Evolutionary conservation across 1,140 invertebrate species (phyloP).

Genomic region (Thaumetopoea pityocampa): DNA sequence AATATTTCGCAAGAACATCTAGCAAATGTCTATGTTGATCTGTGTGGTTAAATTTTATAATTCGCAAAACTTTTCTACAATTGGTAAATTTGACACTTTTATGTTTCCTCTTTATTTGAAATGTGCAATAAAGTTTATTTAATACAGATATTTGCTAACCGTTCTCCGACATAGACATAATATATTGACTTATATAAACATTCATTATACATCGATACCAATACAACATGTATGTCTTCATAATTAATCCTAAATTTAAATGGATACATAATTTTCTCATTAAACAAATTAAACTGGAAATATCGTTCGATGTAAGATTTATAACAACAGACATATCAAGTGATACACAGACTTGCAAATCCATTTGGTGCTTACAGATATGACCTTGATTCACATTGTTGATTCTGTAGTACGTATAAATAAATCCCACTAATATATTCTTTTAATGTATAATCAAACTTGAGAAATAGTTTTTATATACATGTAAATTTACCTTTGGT

Average conservation of each 20-base stretch:
- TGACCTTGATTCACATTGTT: not conserved
- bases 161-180: too few species aligned
- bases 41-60: too few species aligned
- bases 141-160: constrained; percentile 1
- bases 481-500: too few species aligned
- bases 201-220: constrained; percentile 32
- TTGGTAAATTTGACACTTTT: not conserved
- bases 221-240: constrained; percentile 47
- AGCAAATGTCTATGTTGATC: not conserved
- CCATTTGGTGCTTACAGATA: not conserved
- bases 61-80: too few species aligned
- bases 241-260: constrained; percentile 25
- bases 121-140: too few species aligned
- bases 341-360: constrained; percentile 9
- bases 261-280: constrained; percentile 4
- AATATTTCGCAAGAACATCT: constrained; percentile 9
- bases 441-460: too few species aligned
- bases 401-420: too few species aligned
- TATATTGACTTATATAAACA: constrained; percentile 37
- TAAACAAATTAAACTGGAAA: not conserved
- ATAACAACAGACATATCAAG: not conserved
- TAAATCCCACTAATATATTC: too few species aligned
- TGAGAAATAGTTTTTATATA: too few species aligned
- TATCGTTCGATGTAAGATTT: constrained; percentile 1
- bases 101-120: not conserved